Evolutionary conservation across 35 echinoderm and acorn worm genomes (phyloP).

Genomic region (Stichopus chloronotus): DNA sequence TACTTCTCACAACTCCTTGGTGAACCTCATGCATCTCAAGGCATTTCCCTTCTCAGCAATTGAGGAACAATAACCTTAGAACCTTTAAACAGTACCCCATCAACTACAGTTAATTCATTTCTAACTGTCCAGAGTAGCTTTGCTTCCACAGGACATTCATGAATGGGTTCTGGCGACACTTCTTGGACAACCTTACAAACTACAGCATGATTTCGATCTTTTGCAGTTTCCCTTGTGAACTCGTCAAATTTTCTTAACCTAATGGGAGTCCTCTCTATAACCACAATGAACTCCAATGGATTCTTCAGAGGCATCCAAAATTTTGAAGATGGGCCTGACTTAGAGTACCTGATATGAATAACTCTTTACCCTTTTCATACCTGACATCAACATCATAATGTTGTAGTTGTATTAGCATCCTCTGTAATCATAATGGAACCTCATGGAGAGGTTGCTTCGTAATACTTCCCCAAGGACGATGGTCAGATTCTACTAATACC

Average conservation of each 20-base stretch:
- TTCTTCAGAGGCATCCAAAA: conserved; percentile 1
- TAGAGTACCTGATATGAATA: conserved; percentile 22
- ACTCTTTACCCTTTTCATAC: conserved; percentile 60
- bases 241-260: conserved; percentile 31
- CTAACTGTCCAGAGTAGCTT: conserved; percentile 38
- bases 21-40: conserved; percentile 58
- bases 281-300: neutral
- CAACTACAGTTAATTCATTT: conserved; percentile 62
- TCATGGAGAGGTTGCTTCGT: conserved; percentile 32
- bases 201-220: conserved; percentile 27
- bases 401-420: conserved; percentile 61
- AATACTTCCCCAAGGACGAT: conserved; percentile 58
- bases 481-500: conserved; percentile 56
- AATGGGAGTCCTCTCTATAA: neutral
- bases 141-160: conserved; percentile 18
- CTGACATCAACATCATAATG: conserved; percentile 52
- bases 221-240: conserved; percentile 58
- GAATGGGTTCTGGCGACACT: neutral
- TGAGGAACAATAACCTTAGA: conserved; percentile 38
- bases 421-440: conserved; percentile 40
- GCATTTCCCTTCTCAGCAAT: conserved; percentile 39
- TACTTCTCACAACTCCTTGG: conserved; percentile 45
- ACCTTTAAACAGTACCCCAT: conserved; percentile 61
- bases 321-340: conserved; percentile 20
- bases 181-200: conserved; percentile 10